Evolutionary conservation across 2,797 vertebrate species (phyloP).

Genomic region (Centropyge bicolor): DNA sequence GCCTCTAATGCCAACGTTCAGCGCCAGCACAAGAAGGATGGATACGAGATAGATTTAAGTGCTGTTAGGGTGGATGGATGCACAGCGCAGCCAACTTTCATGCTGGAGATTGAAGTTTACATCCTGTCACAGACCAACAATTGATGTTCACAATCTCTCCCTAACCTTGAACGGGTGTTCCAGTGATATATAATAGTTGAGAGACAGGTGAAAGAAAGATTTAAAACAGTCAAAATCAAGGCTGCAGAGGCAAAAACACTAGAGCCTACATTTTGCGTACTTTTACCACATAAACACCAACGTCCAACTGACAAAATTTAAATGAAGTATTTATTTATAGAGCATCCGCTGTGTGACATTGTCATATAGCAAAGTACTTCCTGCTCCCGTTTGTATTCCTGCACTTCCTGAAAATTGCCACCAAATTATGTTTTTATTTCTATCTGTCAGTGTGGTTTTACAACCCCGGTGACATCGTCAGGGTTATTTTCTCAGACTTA

Average conservation of each 20-base stretch:
- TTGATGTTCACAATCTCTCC: slow-evolving; percentile 5
- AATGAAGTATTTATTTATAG: background rate
- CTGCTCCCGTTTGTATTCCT: background rate
- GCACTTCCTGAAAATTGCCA: background rate
- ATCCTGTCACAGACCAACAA: slow-evolving; percentile 18
- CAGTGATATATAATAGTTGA: slow-evolving; percentile 9
- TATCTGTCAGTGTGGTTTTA: too few relatives aligned
- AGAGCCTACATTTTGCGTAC: background rate
- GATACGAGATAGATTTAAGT: background rate
- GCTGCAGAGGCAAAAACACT: slow-evolving; percentile 5
- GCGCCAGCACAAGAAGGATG: background rate
- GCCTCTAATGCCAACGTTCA: background rate
- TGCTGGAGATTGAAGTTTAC: slow-evolving; percentile 6
- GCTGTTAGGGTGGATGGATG: background rate
- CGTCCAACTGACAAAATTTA: background rate
- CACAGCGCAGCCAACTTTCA: slow-evolving; percentile 5
- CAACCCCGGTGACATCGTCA: background rate
- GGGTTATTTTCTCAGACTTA: background rate
- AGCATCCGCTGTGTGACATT: background rate
- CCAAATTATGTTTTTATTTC: too few relatives aligned
- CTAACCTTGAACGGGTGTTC: slow-evolving; percentile 10
- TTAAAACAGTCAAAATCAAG: background rate
- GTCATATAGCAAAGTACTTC: background rate
- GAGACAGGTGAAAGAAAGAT: background rate
- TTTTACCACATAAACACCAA: background rate